phyloP scores from a whole-genome alignment of 1,140 invertebrate species.

The Charaxes varanes region DNA sequence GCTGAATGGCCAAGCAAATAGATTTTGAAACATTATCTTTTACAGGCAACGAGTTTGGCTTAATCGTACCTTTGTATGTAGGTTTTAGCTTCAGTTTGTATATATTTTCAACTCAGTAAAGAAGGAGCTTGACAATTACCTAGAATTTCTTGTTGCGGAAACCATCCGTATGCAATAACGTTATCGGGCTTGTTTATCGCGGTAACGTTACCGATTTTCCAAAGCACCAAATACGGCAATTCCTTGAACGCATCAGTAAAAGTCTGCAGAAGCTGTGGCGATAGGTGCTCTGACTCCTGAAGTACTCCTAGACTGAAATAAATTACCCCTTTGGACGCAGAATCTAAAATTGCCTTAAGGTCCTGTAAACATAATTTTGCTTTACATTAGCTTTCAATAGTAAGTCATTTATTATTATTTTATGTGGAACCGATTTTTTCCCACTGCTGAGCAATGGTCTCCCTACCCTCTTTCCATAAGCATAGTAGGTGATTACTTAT shows the following conservation, averaged over 20 bases:
- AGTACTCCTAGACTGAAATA: conserved; percentile 74
- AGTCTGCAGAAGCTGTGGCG: conserved; percentile 43
- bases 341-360: conserved; percentile 63
- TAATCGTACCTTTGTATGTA: no score
- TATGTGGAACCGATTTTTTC: no score
- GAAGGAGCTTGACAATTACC: no score
- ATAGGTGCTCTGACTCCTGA: conserved; percentile 60
- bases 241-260: conserved; percentile 68
- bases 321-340: conserved; percentile 65
- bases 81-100: no score
- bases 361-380: conserved; percentile 50
- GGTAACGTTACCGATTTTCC: conserved; percentile 74
- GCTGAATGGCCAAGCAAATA: conserved; percentile 1
- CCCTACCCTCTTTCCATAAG: no score
- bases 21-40: conserved; percentile 5
- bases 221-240: conserved; percentile 74
- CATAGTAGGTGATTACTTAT: no score
- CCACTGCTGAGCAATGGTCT: no score
- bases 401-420: no score
- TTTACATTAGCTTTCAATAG: no score
- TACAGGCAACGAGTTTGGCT: no score
- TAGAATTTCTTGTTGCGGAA: conserved; percentile 78
- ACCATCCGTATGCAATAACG: conserved; percentile 70
- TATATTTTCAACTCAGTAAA: no score
- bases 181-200: conserved; percentile 67